phyloP scores from a whole-genome alignment of 2,797 vertebrate species.

The Neosilurus hyrtlii region DNA sequence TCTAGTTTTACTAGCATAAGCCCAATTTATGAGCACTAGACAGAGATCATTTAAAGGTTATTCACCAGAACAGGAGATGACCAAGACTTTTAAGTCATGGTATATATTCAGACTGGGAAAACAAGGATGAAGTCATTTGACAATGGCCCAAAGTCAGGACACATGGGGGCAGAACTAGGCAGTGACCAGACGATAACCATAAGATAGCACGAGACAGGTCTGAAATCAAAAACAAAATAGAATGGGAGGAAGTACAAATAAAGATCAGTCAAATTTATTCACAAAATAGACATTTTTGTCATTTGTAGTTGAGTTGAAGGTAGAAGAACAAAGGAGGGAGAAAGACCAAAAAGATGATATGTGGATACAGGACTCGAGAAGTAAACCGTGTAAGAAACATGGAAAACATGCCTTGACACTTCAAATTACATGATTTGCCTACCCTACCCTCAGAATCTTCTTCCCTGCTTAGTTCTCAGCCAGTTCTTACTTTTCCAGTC shows the following conservation, averaged over 20 bases:
- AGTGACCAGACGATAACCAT: slow-evolving; percentile 26
- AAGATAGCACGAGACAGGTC: slow-evolving; percentile 26
- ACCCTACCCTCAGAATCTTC: slow-evolving; percentile 11
- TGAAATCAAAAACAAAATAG: slow-evolving; percentile 1
- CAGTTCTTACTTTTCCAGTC: neutral
- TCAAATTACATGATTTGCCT: slow-evolving; percentile 18
- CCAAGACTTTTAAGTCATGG: neutral
- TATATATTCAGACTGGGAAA: neutral
- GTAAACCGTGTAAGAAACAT: slow-evolving; percentile 20
- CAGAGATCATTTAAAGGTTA: neutral
- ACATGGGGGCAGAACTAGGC: neutral
- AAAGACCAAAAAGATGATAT: neutral
- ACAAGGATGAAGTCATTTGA: neutral
- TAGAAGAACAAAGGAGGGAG: neutral
- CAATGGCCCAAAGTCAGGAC: neutral
- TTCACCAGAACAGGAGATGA: neutral
- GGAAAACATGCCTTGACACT: slow-evolving; percentile 28
- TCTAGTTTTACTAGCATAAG: neutral
- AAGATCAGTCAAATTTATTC: slow-evolving; percentile 17
- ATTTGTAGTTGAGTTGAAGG: neutral
- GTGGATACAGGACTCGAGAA: slow-evolving; percentile 7
- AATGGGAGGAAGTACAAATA: neutral
- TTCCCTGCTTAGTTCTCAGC: slow-evolving; percentile 12
- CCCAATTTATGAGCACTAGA: neutral
- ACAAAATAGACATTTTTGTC: slow-evolving; percentile 31